A percentile compares a stretch with the other conserved stretches of the same genome.
phyloP scores from a whole-genome alignment of 2,888 invertebrate genomes.

The Drosophila niveifrons region DNA sequence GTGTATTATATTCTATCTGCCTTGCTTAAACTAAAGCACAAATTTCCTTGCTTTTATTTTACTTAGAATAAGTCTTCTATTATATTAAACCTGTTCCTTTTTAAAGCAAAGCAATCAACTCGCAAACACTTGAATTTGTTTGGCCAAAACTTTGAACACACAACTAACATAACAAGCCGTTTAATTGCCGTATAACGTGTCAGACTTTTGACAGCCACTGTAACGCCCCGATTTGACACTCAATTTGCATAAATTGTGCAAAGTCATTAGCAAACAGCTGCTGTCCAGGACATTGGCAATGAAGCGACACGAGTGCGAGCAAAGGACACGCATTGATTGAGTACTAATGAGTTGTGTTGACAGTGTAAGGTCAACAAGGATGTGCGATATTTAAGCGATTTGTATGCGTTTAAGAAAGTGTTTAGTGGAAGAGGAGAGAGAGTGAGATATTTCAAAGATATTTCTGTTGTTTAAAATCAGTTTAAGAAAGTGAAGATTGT shows the following conservation, averaged over 20 bases:
- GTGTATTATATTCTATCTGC: background rate
- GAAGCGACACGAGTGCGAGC: slow-evolving; percentile 7
- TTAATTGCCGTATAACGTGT: slow-evolving; percentile 51
- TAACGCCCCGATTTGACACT: slow-evolving; percentile 46
- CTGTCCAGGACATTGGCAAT: slow-evolving; percentile 31
- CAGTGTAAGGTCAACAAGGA: slow-evolving; percentile 47
- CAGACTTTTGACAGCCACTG: slow-evolving; percentile 26
- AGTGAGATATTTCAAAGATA: background rate
- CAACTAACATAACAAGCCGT: slow-evolving; percentile 8
- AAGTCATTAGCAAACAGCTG: slow-evolving; percentile 54
- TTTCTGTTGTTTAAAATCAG: background rate
- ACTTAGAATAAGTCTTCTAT: background rate
- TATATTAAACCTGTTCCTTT: background rate
- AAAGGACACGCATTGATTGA: slow-evolving; percentile 37
- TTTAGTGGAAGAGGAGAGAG: background rate
- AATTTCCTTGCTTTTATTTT: too few relatives aligned
- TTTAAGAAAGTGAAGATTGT: background rate
- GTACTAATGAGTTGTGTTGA: slow-evolving; percentile 54
- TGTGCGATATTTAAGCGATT: slow-evolving; percentile 2
- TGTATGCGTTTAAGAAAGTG: background rate
- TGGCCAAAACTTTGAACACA: background rate
- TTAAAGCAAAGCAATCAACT: background rate
- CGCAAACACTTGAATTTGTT: slow-evolving; percentile 9
- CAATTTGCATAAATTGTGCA: slow-evolving; percentile 70
- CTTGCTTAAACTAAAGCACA: background rate